phyloP scores from a whole-genome alignment of 2,888 invertebrate species.

The Metalampra italica region DNA sequence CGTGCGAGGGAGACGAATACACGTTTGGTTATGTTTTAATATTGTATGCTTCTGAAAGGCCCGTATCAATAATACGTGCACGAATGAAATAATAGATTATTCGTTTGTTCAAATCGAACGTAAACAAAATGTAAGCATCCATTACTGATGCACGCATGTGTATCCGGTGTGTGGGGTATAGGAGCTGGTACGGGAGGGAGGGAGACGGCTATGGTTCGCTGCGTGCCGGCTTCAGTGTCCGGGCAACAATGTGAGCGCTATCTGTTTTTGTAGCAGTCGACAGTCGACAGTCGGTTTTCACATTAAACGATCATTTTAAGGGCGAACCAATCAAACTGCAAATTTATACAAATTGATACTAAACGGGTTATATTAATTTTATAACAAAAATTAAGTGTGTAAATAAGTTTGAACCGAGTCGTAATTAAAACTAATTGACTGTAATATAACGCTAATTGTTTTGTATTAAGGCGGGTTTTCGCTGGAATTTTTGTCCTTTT shows the following conservation, averaged over 20 bases:
- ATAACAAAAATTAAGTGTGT: slow-evolving; percentile 79
- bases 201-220: slow-evolving; percentile 40
- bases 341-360: slow-evolving; percentile 79
- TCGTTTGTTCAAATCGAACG: slow-evolving; percentile 77
- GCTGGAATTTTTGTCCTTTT: slow-evolving; percentile 61
- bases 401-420: slow-evolving; percentile 73
- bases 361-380: slow-evolving; percentile 79
- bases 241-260: slow-evolving; percentile 47
- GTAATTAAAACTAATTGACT: slow-evolving; percentile 77
- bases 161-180: slow-evolving; percentile 27
- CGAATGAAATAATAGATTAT: slow-evolving; percentile 79
- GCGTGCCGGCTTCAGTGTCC: slow-evolving; percentile 16
- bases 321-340: slow-evolving; percentile 77
- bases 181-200: slow-evolving; percentile 25
- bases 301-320: slow-evolving; percentile 77
- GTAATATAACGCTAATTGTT: slow-evolving; percentile 73
- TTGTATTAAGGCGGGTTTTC: slow-evolving; percentile 66
- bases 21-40: slow-evolving; percentile 51
- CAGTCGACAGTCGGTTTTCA: slow-evolving; percentile 68
- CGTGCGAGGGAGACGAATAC: slow-evolving; percentile 40
- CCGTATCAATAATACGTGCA: slow-evolving; percentile 76
- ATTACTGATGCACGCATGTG: slow-evolving; percentile 60
- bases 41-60: slow-evolving; percentile 67
- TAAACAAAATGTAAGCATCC: slow-evolving; percentile 76
- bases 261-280: slow-evolving; percentile 74